Evolutionary conservation across 2,113 vertebrate genomes (phyloP).

Genomic region (Protobothrops mucrosquamatus): DNA sequence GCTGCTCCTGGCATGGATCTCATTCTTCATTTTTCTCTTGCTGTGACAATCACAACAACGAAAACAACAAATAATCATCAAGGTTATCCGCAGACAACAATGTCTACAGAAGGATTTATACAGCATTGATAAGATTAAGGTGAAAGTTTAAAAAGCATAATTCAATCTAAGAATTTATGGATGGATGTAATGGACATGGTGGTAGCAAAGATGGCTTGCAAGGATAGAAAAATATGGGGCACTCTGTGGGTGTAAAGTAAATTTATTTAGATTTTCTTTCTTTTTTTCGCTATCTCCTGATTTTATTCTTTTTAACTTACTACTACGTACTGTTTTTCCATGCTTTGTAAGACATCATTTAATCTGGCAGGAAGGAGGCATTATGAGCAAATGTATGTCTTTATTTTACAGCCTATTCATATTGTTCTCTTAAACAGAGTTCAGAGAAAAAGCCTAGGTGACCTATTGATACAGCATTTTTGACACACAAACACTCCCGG

Average conservation of each 20-base stretch:
- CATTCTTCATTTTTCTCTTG: neutral
- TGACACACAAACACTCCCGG: neutral
- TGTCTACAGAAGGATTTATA: neutral
- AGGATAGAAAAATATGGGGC: neutral
- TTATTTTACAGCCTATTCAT: neutral
- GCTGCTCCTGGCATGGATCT: neutral
- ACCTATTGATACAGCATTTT: neutral
- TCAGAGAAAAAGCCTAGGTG: neutral
- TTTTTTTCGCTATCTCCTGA: neutral
- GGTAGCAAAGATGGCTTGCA: neutral
- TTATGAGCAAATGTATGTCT: neutral
- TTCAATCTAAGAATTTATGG: neutral
- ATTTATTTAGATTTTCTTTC: neutral
- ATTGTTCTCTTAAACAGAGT: neutral
- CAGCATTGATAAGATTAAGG: neutral
- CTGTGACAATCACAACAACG: neutral
- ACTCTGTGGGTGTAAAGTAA: neutral
- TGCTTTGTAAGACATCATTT: neutral
- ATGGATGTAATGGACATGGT: neutral
- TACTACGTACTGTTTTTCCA: neutral
- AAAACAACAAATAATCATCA: neutral
- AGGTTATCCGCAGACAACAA: neutral
- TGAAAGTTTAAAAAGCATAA: neutral
- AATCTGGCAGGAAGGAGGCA: neutral
- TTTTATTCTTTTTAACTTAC: neutral